Conservation (phyloP, 2,113 vertebrate species). For the Alethe diademata region DNA sequence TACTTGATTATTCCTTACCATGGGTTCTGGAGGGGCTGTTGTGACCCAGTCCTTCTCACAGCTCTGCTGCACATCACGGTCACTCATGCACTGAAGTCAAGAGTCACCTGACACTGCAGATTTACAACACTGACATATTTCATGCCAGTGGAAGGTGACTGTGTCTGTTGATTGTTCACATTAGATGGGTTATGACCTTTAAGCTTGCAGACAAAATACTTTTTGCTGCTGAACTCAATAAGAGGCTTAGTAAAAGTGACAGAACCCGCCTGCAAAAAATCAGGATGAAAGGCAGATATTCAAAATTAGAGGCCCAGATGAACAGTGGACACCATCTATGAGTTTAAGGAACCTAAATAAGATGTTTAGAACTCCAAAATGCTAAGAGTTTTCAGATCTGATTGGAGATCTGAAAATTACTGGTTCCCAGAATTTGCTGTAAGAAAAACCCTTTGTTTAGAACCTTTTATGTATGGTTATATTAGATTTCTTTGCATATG, state of each 20-base stretch:
- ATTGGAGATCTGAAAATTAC: background rate
- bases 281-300: background rate
- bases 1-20: background rate
- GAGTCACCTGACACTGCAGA: background rate
- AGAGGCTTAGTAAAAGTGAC: background rate
- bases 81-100: background rate
- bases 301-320: background rate
- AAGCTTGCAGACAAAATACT: background rate
- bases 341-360: background rate
- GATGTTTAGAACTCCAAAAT: background rate
- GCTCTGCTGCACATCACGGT: background rate
- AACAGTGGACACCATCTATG: background rate
- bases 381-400: background rate
- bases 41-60: background rate
- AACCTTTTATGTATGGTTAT: background rate
- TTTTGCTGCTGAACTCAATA: background rate
- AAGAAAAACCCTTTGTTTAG: background rate
- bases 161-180: background rate
- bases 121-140: background rate
- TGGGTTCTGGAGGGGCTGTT: background rate
- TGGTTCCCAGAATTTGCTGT: background rate
- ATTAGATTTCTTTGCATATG: background rate
- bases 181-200: background rate
- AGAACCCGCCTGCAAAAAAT: background rate
- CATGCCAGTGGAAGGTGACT: background rate